A percentile compares a stretch with the other conserved stretches of the same genome.
These are phyloP conservation scores for Recurvirostra avosetta DNA, from an alignment of 2,113 vertebrate species.

Conservation along the genomic window DNA sequence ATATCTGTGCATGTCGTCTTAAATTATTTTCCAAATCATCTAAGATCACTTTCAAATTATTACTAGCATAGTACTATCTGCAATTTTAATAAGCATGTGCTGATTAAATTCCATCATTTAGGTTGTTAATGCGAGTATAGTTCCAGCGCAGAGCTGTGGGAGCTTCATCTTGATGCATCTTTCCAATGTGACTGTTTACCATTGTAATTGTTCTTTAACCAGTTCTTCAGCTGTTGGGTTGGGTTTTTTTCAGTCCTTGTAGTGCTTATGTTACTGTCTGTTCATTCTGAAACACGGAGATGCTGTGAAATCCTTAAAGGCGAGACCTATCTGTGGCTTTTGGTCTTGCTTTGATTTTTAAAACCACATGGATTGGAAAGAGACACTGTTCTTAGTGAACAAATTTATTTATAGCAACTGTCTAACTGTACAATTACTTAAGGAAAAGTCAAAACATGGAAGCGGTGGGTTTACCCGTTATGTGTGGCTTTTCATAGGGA, in stretches of 20 bases:
- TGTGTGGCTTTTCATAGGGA: not conserved
- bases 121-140: not conserved
- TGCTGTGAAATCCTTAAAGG: not conserved
- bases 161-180: not conserved
- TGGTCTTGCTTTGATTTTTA: not conserved
- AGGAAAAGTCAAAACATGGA: not conserved
- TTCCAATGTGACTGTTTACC: not conserved
- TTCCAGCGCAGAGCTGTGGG: not conserved
- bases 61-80: not conserved
- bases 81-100: not conserved
- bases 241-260: not conserved
- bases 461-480: not conserved
- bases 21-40: not conserved
- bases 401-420: not conserved
- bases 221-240: not conserved
- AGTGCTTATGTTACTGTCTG: not conserved
- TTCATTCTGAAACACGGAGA: not conserved
- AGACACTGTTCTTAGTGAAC: not conserved
- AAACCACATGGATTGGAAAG: not conserved
- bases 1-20: not conserved
- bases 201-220: not conserved
- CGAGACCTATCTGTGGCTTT: not conserved
- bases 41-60: not conserved
- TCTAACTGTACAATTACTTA: not conserved
- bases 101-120: not conserved